Percentiles rank a stretch among this genome's conserved stretches.
Evolutionary conservation across 37 sponge, comb jelly and placozoan species (phyloP).

Genomic region (Aphrocallistes beatrix): DNA sequence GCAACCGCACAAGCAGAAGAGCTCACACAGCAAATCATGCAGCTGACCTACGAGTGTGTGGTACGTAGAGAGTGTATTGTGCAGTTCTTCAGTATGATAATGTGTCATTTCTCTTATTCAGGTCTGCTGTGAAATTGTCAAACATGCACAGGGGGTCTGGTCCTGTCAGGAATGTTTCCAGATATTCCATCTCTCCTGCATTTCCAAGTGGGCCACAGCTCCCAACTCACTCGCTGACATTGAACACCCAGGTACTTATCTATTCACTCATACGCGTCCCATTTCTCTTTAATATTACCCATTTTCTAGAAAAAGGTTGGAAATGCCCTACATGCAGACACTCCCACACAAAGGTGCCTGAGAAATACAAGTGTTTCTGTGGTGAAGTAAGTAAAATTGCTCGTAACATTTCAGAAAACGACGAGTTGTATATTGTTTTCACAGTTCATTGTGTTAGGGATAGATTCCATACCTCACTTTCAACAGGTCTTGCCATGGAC

Average conservation of each 20-base stretch:
- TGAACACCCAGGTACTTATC: neutral
- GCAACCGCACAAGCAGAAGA: conserved; percentile 45
- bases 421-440: too few relatives aligned
- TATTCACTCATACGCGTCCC: neutral
- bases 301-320: conserved; percentile 43
- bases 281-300: neutral
- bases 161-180: conserved; percentile 52
- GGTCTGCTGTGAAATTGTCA: conserved; percentile 53
- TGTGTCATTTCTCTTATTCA: neutral
- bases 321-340: conserved; percentile 57
- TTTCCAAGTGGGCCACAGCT: conserved; percentile 57
- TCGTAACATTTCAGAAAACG: too few relatives aligned
- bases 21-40: conserved; percentile 40
- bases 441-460: too few relatives aligned
- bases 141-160: conserved; percentile 44
- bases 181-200: conserved; percentile 66
- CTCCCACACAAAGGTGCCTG: conserved; percentile 28
- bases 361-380: conserved; percentile 70
- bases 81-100: neutral
- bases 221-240: neutral
- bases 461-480: conserved; percentile 18
- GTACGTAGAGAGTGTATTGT: neutral
- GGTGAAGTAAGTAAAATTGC: conserved; percentile 51
- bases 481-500: conserved; percentile 10
- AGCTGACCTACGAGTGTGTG: conserved; percentile 51